Percentiles rank a stretch among this genome's conserved stretches.
Conservation (phyloP, 2,113 vertebrate genomes). For the Pithys albifrons region DNA sequence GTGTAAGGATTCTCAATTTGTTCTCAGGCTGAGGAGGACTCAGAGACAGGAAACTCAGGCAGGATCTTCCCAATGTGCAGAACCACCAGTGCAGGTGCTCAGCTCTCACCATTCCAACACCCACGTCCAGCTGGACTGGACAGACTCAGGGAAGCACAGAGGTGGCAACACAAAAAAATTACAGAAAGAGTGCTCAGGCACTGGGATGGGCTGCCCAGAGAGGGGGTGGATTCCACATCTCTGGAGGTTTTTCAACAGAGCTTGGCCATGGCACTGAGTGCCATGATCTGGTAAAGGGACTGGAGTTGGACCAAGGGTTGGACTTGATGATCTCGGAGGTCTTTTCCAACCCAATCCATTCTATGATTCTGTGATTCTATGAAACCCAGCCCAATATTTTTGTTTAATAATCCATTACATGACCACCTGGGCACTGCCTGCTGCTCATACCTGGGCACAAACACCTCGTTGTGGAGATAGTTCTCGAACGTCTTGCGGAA, state of each 20-base stretch:
- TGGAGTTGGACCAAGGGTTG: too few relatives aligned
- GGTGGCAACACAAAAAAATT: too few relatives aligned
- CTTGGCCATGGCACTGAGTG: too few relatives aligned
- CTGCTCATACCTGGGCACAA: constrained; percentile 84
- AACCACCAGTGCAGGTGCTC: not conserved
- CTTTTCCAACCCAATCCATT: too few relatives aligned
- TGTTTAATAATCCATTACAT: too few relatives aligned
- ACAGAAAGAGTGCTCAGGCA: too few relatives aligned
- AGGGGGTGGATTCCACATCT: too few relatives aligned
- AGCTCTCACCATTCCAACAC: not conserved
- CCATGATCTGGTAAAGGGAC: too few relatives aligned
- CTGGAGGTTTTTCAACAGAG: too few relatives aligned
- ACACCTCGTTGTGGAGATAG: constrained; percentile 95
- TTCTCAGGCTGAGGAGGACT: not conserved
- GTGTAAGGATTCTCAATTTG: not conserved
- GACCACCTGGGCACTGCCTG: not conserved
- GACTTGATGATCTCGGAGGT: too few relatives aligned
- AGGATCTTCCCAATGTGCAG: not conserved
- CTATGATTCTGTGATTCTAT: too few relatives aligned
- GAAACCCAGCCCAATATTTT: not conserved
- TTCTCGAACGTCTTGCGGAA: constrained; percentile 96
- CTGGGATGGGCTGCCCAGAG: too few relatives aligned
- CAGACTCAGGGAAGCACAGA: not conserved
- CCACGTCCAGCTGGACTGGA: not conserved
- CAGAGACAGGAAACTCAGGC: not conserved